A percentile compares a stretch with the other conserved stretches of the same genome.
phyloP scores from a whole-genome alignment of 1,140 invertebrate species.

The Brachionus asplanchnoidis region DNA sequence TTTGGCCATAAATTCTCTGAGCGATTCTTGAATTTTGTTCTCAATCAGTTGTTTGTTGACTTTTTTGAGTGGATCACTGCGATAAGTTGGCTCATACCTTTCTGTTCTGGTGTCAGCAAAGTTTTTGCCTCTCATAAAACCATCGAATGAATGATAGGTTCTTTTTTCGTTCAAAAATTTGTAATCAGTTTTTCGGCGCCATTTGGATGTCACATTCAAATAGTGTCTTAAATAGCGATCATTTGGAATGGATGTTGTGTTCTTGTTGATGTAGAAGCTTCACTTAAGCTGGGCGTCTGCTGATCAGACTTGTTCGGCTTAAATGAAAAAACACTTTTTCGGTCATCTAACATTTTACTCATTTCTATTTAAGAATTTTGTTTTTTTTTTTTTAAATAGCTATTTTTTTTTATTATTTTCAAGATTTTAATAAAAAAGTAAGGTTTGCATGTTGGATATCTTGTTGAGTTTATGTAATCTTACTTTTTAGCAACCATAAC shows the following conservation, averaged over 20 bases:
- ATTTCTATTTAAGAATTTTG: neutral
- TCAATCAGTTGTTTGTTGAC: neutral
- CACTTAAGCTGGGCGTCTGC: neutral
- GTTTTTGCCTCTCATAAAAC: neutral
- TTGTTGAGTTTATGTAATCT: neutral
- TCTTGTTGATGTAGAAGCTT: neutral
- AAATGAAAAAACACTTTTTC: neutral
- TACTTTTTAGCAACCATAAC: neutral
- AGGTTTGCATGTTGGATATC: neutral
- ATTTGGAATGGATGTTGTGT: neutral
- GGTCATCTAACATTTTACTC: neutral
- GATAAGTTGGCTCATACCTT: constrained; percentile 14
- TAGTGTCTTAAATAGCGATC: neutral
- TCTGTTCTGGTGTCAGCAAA: neutral
- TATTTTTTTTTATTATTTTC: neutral
- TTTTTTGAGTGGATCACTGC: neutral
- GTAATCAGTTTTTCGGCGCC: neutral
- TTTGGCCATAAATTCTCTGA: neutral
- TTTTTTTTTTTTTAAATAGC: no score
- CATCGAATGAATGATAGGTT: neutral
- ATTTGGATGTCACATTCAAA: neutral
- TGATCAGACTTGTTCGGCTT: neutral
- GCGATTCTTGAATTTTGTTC: neutral
- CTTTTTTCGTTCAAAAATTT: constrained; percentile 9
- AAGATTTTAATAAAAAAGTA: neutral